Percentiles rank a stretch among this genome's conserved stretches.
Conservation (phyloP, 2,888 invertebrate species). For the Eupithecia subfuscata region DNA sequence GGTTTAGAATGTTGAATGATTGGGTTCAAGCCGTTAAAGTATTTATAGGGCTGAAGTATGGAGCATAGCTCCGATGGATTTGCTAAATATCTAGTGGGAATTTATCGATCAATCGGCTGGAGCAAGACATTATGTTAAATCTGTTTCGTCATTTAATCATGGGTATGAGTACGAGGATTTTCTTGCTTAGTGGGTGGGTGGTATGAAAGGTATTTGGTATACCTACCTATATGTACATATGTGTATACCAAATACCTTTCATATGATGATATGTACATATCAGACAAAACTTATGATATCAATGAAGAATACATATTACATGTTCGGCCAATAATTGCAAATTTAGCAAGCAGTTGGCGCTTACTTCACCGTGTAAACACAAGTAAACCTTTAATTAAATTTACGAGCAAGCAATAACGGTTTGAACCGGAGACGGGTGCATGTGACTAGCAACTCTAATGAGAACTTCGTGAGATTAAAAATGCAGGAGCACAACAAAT, state of each 20-base stretch:
- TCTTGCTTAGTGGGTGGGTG: neutral
- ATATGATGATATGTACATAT: too few species aligned
- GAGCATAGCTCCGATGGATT: slow-evolving; percentile 16
- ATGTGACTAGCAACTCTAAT: slow-evolving; percentile 52
- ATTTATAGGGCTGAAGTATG: slow-evolving; percentile 23
- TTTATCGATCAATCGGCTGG: slow-evolving; percentile 15
- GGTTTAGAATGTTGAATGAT: slow-evolving; percentile 35
- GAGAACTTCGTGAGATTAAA: slow-evolving; percentile 41
- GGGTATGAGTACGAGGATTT: neutral
- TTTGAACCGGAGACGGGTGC: slow-evolving; percentile 52
- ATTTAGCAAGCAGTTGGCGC: neutral
- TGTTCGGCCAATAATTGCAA: neutral
- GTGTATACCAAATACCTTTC: too few species aligned
- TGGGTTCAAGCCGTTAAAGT: slow-evolving; percentile 14
- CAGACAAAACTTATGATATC: neutral
- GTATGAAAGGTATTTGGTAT: neutral
- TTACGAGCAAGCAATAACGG: slow-evolving; percentile 46
- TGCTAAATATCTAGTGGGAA: slow-evolving; percentile 18
- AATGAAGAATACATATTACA: neutral
- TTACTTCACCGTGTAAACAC: slow-evolving; percentile 16
- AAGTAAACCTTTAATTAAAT: slow-evolving; percentile 20
- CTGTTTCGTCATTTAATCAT: neutral
- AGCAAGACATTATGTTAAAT: neutral
- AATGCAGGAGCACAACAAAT: slow-evolving; percentile 36
- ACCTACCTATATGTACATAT: neutral